These are phyloP conservation scores for Drosophila helvetica DNA, from an alignment of 2,888 invertebrate genomes.

Conservation along the genomic window DNA sequence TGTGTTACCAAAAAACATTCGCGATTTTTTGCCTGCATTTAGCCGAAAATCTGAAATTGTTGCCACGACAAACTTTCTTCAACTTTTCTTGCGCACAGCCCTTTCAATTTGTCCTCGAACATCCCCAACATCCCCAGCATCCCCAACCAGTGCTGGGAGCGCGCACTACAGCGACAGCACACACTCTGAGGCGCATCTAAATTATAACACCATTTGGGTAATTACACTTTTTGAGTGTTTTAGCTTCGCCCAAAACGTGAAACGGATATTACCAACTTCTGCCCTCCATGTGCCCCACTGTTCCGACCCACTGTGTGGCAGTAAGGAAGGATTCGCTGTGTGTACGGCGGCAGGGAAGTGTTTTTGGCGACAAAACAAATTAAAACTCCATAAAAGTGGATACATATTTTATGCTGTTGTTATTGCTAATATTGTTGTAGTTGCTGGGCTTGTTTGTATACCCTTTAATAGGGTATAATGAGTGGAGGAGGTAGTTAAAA, in stretches of 20 bases:
- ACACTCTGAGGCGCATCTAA: slow-evolving; percentile 54
- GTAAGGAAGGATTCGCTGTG: not conserved
- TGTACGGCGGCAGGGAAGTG: slow-evolving; percentile 27
- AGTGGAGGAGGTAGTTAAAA: not conserved
- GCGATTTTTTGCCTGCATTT: slow-evolving; percentile 6
- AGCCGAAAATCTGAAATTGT: slow-evolving; percentile 26
- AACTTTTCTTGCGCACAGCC: slow-evolving; percentile 40
- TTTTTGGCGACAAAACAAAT: slow-evolving; percentile 74
- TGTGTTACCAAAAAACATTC: slow-evolving; percentile 9
- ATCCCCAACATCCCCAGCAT: too few species aligned
- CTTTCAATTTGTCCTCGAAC: slow-evolving; percentile 34
- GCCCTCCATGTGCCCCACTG: slow-evolving; percentile 7
- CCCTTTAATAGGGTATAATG: not conserved
- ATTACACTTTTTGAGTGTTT: slow-evolving; percentile 75
- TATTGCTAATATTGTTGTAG: slow-evolving; percentile 34
- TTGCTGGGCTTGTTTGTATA: slow-evolving; percentile 37
- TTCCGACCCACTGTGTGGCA: not conserved
- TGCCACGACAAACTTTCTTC: slow-evolving; percentile 30
- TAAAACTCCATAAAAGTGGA: slow-evolving; percentile 76
- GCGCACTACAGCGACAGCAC: too few species aligned
- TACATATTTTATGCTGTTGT: slow-evolving; percentile 67
- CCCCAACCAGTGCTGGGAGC: too few species aligned
- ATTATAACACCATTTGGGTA: slow-evolving; percentile 74
- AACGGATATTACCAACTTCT: slow-evolving; percentile 60
- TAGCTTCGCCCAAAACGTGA: slow-evolving; percentile 50